These are phyloP conservation scores for Diplodus puntazzo DNA, from an alignment of 2,797 vertebrate species.

Conservation along the genomic window DNA sequence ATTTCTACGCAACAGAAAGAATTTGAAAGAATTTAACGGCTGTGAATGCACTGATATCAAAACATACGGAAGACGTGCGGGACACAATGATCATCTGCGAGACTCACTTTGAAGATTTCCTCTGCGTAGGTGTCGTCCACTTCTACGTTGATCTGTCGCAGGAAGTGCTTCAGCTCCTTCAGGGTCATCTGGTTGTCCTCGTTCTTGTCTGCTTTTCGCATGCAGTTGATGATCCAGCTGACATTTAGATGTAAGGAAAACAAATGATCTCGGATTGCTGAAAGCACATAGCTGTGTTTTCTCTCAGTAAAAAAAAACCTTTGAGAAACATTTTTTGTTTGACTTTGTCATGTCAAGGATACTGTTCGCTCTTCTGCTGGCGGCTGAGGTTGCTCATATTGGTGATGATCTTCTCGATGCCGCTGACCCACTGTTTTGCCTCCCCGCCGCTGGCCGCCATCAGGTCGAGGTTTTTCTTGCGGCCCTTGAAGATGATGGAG, in stretches of 20 bases:
- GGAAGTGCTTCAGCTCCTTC: conserved; percentile 94
- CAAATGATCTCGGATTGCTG: background rate
- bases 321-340: background rate
- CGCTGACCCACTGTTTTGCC: conserved; percentile 88
- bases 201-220: conserved; percentile 96
- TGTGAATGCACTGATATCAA: background rate
- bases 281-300: background rate
- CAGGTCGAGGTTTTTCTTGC: conserved; percentile 92
- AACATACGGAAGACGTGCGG: too few relatives aligned
- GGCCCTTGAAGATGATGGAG: conserved; percentile 94
- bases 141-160: conserved; percentile 93
- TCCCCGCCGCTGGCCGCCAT: conserved; percentile 83
- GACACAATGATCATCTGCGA: background rate
- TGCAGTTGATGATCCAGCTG: conserved; percentile 96
- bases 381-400: conserved; percentile 88
- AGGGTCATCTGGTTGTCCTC: conserved; percentile 95
- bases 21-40: background rate
- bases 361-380: conserved; percentile 94
- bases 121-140: conserved; percentile 90
- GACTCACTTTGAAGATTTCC: conserved; percentile 89
- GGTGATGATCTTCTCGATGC: conserved; percentile 90
- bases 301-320: background rate
- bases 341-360: conserved; percentile 86
- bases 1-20: conserved; percentile 85
- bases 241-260: conserved; percentile 84